Percentiles rank a stretch among this genome's conserved stretches.
phyloP scores from a whole-genome alignment of 2,797 vertebrate species.

The Emydoidea blandingii region DNA sequence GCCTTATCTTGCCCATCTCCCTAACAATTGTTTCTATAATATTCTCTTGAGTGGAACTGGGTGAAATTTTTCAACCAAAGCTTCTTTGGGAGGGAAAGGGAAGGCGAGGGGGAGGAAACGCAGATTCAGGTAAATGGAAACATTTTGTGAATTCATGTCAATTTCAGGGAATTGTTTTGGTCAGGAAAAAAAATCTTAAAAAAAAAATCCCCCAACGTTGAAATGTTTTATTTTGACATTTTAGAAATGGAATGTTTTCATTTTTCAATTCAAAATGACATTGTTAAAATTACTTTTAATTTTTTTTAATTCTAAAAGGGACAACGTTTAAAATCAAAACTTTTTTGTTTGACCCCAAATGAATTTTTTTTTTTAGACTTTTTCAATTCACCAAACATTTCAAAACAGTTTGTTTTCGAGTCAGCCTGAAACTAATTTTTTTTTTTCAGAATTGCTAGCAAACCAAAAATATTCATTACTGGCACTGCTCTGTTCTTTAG shows the following conservation, averaged over 20 bases:
- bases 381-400: not conserved
- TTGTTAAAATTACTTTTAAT: not conserved
- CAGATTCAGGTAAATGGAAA: not conserved
- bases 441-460: not conserved
- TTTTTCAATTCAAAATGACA: not conserved
- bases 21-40: not conserved
- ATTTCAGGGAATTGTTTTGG: not conserved
- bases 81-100: not conserved
- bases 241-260: not conserved
- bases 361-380: not conserved
- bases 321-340: not conserved
- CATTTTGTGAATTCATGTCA: not conserved
- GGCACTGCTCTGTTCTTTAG: not conserved
- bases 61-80: not conserved
- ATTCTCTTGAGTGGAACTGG: not conserved
- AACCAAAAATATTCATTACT: not conserved
- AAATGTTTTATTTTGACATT: not conserved
- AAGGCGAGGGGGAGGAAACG: not conserved
- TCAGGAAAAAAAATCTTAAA: not conserved
- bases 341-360: not conserved
- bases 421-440: not conserved
- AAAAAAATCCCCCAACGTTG: not conserved
- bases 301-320: too few relatives aligned
- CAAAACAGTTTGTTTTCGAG: not conserved
- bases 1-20: not conserved